Conservation (phyloP, 2,888 invertebrate species). For the Mechanitis mazaeus region DNA sequence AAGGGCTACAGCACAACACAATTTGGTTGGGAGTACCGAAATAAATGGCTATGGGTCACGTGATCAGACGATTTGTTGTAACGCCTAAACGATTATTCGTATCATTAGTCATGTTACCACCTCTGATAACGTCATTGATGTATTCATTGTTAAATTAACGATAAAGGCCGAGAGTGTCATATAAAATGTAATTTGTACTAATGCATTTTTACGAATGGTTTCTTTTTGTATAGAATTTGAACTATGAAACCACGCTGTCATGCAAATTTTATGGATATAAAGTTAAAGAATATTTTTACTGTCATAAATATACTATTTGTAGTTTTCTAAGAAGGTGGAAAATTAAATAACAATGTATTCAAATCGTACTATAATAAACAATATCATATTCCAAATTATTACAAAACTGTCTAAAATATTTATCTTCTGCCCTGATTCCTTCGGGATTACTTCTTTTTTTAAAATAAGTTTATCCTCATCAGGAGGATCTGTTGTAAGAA, state of each 20-base stretch:
- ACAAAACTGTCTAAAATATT: slow-evolving; percentile 36
- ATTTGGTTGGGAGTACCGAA: slow-evolving; percentile 27
- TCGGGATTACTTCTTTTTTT: neutral
- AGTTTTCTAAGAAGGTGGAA: neutral
- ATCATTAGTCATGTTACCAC: slow-evolving; percentile 73
- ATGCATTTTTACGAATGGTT: slow-evolving; percentile 1
- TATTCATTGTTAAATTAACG: slow-evolving; percentile 49
- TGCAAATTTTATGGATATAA: neutral
- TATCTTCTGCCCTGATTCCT: slow-evolving; percentile 16
- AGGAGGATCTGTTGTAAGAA: slow-evolving; percentile 28
- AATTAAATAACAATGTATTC: slow-evolving; percentile 28
- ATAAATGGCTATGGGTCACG: slow-evolving; percentile 66
- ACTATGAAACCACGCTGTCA: neutral
- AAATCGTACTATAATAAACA: slow-evolving; percentile 48
- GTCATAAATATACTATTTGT: neutral
- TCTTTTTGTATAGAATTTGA: neutral
- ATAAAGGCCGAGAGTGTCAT: slow-evolving; percentile 26
- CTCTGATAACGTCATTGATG: slow-evolving; percentile 66
- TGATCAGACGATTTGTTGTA: slow-evolving; percentile 69
- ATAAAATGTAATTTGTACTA: slow-evolving; percentile 23
- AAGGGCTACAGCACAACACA: slow-evolving; percentile 17
- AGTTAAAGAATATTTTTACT: neutral
- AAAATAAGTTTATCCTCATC: neutral
- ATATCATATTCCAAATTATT: slow-evolving; percentile 37
- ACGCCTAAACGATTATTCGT: slow-evolving; percentile 63